Base-by-base conservation (phyloP, 2,113 vertebrate genomes). In the Maccullochella peelii region DNA sequence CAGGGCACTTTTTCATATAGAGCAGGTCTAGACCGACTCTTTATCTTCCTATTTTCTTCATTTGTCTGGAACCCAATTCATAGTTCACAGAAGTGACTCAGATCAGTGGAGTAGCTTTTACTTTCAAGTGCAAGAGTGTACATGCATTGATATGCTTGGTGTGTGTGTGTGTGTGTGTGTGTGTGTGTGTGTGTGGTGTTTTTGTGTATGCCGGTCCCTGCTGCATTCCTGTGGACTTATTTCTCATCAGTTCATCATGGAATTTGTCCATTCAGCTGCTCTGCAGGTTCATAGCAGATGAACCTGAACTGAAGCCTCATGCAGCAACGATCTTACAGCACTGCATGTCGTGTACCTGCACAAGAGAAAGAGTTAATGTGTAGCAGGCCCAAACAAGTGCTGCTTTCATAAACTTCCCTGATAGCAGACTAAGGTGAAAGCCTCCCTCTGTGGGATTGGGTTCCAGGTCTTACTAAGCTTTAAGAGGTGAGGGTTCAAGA, bases 381-480 rank as follows among this genome's bases (percentile, higher is more conserved):
- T 94, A 94, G 93, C 93, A 92, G 84, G 93, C 66, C 86, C 25
- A 54, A 90, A 95, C 95, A 94, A 92, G 89, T 11, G 70, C 47
- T 58, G 87, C 90, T 89, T 92, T 94, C 89, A 93, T 88, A 49
- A 79, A 79, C 54, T 33, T 63, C 38, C 23, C 83, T 76, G 81
- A 90, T 88, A 89, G 65, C 68, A 50, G 80, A 74, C 33, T 27
- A 23, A 94, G 96, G 77, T 85, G 83, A 87, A 92, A 87, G 77
- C 70, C 68, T 68, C 73, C 58, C 82, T 75, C 52, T 71, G 71
- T 76, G 72, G 61, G 80, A 68, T 91, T 87, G 79, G 78, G 83
- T 94, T 93, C 88, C 89, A 87, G 85, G 33, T 68, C 68, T 80
- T 87, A 74, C 67, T 87, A 55, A 55, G 57, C 55, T 89, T 16